phyloP scores from a whole-genome alignment of 2,113 vertebrate species.

The Halichoeres trimaculatus region DNA sequence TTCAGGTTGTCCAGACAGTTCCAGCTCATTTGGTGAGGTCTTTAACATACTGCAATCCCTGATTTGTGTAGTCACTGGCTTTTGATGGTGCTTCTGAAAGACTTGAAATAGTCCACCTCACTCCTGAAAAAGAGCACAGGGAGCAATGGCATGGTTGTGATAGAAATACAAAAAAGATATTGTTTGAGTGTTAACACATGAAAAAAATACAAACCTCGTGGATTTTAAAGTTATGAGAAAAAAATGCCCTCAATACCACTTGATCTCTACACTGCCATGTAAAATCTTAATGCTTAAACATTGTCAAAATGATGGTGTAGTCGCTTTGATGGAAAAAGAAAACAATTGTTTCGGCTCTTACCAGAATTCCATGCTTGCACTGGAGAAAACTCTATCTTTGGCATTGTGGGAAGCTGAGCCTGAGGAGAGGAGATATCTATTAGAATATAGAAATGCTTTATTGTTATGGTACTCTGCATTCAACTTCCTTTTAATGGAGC shows the following conservation, averaged over 20 bases:
- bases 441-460: background rate
- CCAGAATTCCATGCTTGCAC: constrained; percentile 91
- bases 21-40: constrained; percentile 84
- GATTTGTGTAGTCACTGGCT: constrained; percentile 82
- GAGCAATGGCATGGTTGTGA: too few relatives aligned
- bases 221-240: too few relatives aligned
- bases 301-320: background rate
- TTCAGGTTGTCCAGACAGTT: constrained; percentile 14
- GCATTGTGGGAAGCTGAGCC: constrained; percentile 87
- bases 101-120: constrained; percentile 84
- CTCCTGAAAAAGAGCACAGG: constrained; percentile 81
- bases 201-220: too few relatives aligned
- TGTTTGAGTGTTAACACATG: too few relatives aligned
- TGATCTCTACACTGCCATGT: background rate
- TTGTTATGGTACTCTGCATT: background rate
- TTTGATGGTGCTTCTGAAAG: constrained; percentile 89
- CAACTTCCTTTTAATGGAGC: background rate
- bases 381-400: constrained; percentile 87
- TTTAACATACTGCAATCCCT: constrained; percentile 88
- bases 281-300: background rate
- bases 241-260: background rate
- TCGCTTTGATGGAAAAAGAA: background rate
- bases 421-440: background rate
- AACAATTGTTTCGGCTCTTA: constrained; percentile 70
- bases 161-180: too few relatives aligned